Percentiles rank a stretch among this genome's conserved stretches.
These are phyloP conservation scores for Helicoverpa armigera DNA, from an alignment of 1,140 invertebrate species.

Conservation along the genomic window DNA sequence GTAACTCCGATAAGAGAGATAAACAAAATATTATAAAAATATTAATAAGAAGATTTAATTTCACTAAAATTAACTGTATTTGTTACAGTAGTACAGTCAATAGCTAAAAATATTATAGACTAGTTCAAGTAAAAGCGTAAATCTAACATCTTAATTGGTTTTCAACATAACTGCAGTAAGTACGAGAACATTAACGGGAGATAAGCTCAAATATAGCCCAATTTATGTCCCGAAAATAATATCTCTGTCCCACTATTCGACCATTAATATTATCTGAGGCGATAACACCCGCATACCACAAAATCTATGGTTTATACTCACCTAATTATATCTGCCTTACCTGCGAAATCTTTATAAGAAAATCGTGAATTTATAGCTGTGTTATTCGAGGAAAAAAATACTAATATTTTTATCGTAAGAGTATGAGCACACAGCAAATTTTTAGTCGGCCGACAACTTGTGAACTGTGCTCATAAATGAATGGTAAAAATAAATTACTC, in stretches of 20 bases:
- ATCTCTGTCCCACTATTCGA: background rate
- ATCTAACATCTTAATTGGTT: background rate
- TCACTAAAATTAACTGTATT: no score
- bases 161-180: background rate
- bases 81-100: no score
- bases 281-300: constrained; percentile 29
- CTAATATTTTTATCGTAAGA: background rate
- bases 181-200: background rate
- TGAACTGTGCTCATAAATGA: no score
- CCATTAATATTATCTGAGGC: constrained; percentile 23
- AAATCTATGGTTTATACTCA: constrained; percentile 5
- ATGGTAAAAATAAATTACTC: no score
- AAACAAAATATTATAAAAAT: no score
- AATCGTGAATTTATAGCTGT: constrained; percentile 62
- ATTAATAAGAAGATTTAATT: no score
- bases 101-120: background rate
- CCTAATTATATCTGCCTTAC: constrained; percentile 14
- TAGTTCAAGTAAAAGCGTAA: no score
- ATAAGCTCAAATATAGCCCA: constrained; percentile 8
- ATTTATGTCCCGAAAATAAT: constrained; percentile 30
- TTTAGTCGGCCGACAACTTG: no score
- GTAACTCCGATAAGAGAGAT: no score
- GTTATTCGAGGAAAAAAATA: constrained; percentile 53
- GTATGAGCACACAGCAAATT: no score
- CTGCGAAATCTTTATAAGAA: constrained; percentile 31